Evolutionary conservation across 2,113 vertebrate species (phyloP), one percentile per base, ranked within the genome.

Genomic region (Peromyscus maniculatus): DNA sequence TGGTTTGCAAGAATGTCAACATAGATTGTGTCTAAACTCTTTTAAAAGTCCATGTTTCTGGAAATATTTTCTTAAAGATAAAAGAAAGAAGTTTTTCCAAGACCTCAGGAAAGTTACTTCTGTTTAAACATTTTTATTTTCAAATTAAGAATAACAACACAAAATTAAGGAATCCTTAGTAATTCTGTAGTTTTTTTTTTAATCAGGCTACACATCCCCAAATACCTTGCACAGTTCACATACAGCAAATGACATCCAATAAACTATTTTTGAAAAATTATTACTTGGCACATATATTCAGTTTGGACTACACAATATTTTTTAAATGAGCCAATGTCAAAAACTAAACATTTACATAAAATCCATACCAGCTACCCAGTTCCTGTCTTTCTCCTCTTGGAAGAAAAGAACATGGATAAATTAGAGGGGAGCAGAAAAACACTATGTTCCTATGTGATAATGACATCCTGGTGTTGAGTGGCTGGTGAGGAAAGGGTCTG

Each of bases 271-370:
- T 49, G 17, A 7, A 84, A 80, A 87, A 72, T 90, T 62, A 24
- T 13, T 82, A 24, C 64, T 36, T 69, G 28, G 66, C 66, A 69
- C 9, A 31, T 80, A 28, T 66, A 69, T 69, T 78, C 28, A 78
- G 26, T 66, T 66, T 74, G 9, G 11, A 24, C 43, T 77, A 15
- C 17, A 82, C 12, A 22, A 0, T 71, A n/a, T 28, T 89, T 74
- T 96, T 69, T 2, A 39, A n/a, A 89, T 74, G 52, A 87, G 39
- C 12, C 49, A 79, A 87, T 11, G 55, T 77, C 86, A 72, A 64
- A 93, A 96, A 87, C 39, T 82, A 94, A 62, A 75, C 57, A 15
- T 82, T 92, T 43, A 91, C 36, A 39, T 24, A 91, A 89, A 87
- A 92, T 75, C 69, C 49, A 95, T 4, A 78, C 62, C 55, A 88